Evolutionary conservation across 1,140 invertebrate genomes (phyloP).

Genomic region (Tetramorium parvispinum): DNA sequence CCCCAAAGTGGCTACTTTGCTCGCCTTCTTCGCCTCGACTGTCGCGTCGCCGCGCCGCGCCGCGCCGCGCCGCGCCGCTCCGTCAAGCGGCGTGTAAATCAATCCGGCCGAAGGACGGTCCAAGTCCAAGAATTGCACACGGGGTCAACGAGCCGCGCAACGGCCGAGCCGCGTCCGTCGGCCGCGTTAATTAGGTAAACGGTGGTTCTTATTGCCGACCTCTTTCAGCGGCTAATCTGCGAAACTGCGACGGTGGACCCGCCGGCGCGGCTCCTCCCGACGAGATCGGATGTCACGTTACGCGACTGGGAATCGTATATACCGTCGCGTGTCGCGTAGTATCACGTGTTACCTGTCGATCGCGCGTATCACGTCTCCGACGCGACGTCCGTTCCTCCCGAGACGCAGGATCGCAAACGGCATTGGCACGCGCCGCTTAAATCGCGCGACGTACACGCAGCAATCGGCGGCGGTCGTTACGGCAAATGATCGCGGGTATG

Average conservation of each 20-base stretch:
- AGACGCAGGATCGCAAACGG: conserved; percentile 18
- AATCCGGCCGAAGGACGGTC: conserved; percentile 67
- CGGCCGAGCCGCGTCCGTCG: conserved; percentile 11
- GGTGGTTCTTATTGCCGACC: conserved; percentile 71
- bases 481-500: conserved; percentile 29
- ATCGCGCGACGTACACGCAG: conserved; percentile 25
- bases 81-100: conserved; percentile 45
- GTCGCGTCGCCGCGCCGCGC: not conserved
- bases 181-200: conserved; percentile 73
- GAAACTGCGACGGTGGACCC: conserved; percentile 20
- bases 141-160: conserved; percentile 72
- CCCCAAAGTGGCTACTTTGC: not conserved
- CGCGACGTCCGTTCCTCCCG: not conserved
- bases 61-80: not conserved
- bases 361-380: conserved; percentile 15
- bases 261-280: not conserved
- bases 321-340: not conserved
- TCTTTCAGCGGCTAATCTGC: conserved; percentile 68
- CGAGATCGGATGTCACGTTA: not conserved
- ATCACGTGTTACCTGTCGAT: conserved; percentile 24
- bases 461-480: conserved; percentile 49
- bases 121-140: conserved; percentile 62
- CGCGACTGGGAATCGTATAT: not conserved
- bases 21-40: not conserved
- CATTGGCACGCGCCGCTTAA: conserved; percentile 50